A percentile compares a stretch with the other conserved stretches of the same genome.
phyloP scores from a whole-genome alignment of 2,888 invertebrate genomes.

The Baronia brevicornis region DNA sequence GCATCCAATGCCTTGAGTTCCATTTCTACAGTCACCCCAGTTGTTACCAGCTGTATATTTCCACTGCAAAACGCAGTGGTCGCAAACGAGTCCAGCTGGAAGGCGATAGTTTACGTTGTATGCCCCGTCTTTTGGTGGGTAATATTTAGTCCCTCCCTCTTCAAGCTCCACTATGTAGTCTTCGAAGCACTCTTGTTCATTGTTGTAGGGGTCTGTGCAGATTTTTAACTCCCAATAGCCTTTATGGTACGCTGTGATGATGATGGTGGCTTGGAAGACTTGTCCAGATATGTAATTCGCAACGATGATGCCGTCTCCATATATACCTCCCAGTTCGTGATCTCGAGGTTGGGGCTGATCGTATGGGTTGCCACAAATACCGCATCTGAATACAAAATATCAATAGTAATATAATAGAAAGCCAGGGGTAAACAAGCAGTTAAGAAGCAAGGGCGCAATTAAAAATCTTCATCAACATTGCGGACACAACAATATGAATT shows the following conservation, averaged over 20 bases:
- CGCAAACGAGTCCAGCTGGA: conserved; percentile 78
- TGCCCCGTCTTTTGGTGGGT: conserved; percentile 80
- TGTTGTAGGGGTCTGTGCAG: conserved; percentile 81
- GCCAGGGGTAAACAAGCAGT: too few species aligned
- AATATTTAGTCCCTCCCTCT: conserved; percentile 76
- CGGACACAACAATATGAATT: too few species aligned
- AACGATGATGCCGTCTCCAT: conserved; percentile 84
- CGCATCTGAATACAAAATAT: conserved; percentile 69
- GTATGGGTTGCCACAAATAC: conserved; percentile 90
- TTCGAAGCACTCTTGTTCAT: conserved; percentile 84
- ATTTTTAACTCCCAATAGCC: conserved; percentile 90
- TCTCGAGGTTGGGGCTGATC: conserved; percentile 79
- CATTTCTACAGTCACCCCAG: conserved; percentile 83
- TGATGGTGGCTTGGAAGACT: conserved; percentile 80
- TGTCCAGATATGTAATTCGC: conserved; percentile 80
- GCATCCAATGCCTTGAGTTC: conserved; percentile 85
- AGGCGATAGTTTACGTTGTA: conserved; percentile 80
- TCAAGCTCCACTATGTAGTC: conserved; percentile 76
- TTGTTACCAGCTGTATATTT: conserved; percentile 89
- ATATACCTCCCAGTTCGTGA: conserved; percentile 88
- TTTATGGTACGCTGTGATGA: conserved; percentile 87
- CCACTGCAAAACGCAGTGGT: conserved; percentile 91
- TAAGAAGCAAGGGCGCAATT: neutral
- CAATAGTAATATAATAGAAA: neutral
- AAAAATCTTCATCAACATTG: too few species aligned